Evolutionary conservation across 2,797 vertebrate genomes (phyloP).

Genomic region (Catamblyrhynchus diadema): DNA sequence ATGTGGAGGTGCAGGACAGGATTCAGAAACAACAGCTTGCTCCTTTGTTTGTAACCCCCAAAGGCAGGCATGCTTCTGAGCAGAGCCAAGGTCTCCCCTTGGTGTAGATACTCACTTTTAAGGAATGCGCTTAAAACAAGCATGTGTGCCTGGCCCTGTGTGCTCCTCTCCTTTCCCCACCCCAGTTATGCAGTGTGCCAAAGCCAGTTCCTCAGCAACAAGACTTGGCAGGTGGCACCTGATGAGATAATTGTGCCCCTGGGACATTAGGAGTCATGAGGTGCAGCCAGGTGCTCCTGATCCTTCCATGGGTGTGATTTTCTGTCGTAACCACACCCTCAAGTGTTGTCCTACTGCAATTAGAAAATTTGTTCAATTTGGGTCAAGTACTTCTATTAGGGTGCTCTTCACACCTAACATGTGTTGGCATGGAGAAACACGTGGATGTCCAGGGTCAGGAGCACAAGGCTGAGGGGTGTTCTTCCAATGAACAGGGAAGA

Average conservation of each 20-base stretch:
- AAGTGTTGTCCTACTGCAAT: constrained; percentile 22
- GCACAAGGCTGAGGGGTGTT: background rate
- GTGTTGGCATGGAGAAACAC: background rate
- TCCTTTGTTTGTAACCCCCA: background rate
- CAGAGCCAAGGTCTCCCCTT: background rate
- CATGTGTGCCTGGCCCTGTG: background rate
- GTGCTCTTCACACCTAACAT: background rate
- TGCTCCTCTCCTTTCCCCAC: background rate
- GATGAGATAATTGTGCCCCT: constrained; percentile 46
- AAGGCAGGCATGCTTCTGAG: background rate
- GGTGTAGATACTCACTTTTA: background rate
- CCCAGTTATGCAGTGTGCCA: background rate
- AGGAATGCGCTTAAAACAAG: background rate
- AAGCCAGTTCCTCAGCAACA: constrained; percentile 29
- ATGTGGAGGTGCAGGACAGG: background rate
- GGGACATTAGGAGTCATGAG: constrained; percentile 10
- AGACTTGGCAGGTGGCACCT: constrained; percentile 46
- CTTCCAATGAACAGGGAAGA: background rate
- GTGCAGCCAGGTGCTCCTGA: constrained; percentile 44
- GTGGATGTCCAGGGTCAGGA: background rate
- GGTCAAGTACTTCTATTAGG: background rate
- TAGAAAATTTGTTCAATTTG: constrained; percentile 52
- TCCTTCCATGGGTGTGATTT: constrained; percentile 42
- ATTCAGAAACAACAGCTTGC: background rate
- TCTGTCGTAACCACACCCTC: constrained; percentile 42